Conservation (phyloP, 2,797 vertebrate genomes). For the Brotula barbata region DNA sequence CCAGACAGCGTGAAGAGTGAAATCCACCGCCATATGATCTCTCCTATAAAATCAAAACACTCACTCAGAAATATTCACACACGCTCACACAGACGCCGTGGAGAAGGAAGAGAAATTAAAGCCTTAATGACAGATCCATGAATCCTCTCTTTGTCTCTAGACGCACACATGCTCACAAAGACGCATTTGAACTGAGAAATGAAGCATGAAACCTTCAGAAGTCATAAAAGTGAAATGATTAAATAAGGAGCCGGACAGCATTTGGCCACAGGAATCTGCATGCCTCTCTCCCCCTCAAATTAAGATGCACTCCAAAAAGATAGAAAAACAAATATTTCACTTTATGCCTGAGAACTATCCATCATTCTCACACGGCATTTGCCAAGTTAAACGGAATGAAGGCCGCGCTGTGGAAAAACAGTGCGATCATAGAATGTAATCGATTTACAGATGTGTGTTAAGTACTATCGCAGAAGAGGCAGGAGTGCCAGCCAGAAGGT, state of each 20-base stretch:
- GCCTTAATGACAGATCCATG: constrained; percentile 45
- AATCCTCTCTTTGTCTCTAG: constrained; percentile 13
- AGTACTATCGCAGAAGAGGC: constrained; percentile 54
- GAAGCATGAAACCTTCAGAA: constrained; percentile 49
- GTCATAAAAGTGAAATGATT: constrained; percentile 62
- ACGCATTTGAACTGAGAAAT: constrained; percentile 43
- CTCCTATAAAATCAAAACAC: constrained; percentile 5
- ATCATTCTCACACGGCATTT: constrained; percentile 57
- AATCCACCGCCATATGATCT: constrained; percentile 28
- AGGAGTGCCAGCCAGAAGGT: constrained; percentile 41
- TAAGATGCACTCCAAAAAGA: constrained; percentile 64
- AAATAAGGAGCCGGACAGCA: constrained; percentile 45
- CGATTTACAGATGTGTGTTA: constrained; percentile 62
- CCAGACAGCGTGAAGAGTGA: constrained; percentile 33
- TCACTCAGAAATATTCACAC: background rate
- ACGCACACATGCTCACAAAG: constrained; percentile 23
- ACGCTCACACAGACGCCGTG: background rate
- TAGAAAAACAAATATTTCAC: constrained; percentile 74
- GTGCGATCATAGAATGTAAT: constrained; percentile 62
- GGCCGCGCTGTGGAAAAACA: constrained; percentile 34
- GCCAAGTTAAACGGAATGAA: constrained; percentile 67
- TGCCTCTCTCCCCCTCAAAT: constrained; percentile 50
- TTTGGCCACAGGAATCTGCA: constrained; percentile 67
- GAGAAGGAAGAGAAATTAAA: constrained; percentile 30
- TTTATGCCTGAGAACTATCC: constrained; percentile 55